A percentile compares a stretch with the other conserved stretches of the same genome.
phyloP scores from a whole-genome alignment of 2,113 vertebrate species.

The Meriones unguiculatus region DNA sequence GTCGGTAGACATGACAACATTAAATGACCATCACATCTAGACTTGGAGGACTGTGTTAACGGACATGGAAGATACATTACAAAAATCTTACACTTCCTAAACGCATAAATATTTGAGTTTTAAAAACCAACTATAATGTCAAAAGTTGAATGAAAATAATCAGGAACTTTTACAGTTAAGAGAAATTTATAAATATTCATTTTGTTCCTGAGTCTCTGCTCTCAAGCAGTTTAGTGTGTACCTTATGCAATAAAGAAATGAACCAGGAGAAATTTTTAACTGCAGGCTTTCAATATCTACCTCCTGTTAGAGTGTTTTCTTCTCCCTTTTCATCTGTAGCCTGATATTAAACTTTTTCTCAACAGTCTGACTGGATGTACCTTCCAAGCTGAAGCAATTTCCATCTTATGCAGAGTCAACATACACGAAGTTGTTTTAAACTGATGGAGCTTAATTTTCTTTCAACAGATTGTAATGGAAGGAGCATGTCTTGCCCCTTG shows the following conservation, averaged over 20 bases:
- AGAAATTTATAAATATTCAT: not conserved
- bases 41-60: slow-evolving; percentile 47
- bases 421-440: not conserved
- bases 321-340: not conserved
- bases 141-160: slow-evolving; percentile 34
- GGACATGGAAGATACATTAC: not conserved
- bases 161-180: not conserved
- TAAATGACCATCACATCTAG: slow-evolving; percentile 65
- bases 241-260: not conserved
- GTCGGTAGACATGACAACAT: slow-evolving; percentile 64
- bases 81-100: not conserved
- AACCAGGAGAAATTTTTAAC: not conserved
- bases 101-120: not conserved
- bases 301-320: not conserved
- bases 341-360: not conserved
- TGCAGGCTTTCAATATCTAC: not conserved
- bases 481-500: no score
- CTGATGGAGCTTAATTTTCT: not conserved
- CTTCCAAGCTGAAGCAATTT: not conserved
- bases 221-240: not conserved
- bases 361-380: not conserved
- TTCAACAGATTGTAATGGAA: not conserved
- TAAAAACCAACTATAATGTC: slow-evolving; percentile 25
- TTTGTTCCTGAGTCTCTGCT: not conserved
- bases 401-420: not conserved